Evolutionary conservation across 2,113 vertebrate genomes (phyloP).

Genomic region (Nesospiza acunhae): DNA sequence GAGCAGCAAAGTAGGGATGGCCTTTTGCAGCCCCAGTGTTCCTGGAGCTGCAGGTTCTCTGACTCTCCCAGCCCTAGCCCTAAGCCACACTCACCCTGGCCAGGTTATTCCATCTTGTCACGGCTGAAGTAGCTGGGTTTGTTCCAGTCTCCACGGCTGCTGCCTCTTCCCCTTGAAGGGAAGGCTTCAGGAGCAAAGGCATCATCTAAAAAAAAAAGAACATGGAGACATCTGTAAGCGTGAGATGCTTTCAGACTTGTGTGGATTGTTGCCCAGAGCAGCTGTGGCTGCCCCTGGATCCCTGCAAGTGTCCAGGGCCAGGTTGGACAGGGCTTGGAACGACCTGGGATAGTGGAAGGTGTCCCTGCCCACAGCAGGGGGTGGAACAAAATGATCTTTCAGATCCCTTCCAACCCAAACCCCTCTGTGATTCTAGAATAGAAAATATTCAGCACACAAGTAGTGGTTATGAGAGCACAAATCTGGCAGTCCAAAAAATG

Average conservation of each 20-base stretch:
- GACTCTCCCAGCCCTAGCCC: neutral
- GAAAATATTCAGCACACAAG: neutral
- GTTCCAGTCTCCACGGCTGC: neutral
- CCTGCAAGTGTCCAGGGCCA: neutral
- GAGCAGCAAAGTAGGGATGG: neutral
- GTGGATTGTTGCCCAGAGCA: neutral
- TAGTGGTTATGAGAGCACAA: neutral
- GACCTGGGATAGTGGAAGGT: neutral
- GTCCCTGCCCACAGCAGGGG: neutral
- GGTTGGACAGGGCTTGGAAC: neutral
- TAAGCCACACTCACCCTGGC: neutral
- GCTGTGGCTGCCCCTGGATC: neutral
- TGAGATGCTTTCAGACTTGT: rapidly evolving
- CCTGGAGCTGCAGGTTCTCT: neutral
- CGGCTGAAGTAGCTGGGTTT: neutral
- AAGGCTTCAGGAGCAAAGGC: neutral
- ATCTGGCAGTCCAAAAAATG: neutral
- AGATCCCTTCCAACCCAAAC: neutral
- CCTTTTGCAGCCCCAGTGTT: neutral
- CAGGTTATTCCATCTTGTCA: neutral
- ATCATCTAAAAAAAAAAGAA: neutral
- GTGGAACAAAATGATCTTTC: neutral
- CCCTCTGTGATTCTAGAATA: neutral
- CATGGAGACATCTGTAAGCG: neutral
- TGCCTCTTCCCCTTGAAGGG: neutral